Conservation (phyloP, 2,113 vertebrate species). For the Pitta sordida region DNA sequence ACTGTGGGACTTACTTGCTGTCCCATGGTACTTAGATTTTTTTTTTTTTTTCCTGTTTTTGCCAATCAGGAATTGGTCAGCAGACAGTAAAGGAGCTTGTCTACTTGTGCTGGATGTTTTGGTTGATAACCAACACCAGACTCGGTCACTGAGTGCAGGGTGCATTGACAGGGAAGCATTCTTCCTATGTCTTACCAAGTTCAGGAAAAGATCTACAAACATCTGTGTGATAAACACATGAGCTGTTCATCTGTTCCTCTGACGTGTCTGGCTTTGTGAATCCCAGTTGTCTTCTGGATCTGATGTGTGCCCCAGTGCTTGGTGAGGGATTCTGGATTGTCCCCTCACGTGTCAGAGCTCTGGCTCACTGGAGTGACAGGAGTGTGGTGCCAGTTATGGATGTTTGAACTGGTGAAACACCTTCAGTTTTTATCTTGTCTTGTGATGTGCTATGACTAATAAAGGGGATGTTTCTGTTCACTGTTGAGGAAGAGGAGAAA, state of each 20-base stretch:
- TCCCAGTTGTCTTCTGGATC: neutral
- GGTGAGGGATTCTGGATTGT: neutral
- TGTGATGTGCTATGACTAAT: neutral
- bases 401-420: neutral
- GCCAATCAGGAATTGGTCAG: neutral
- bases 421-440: neutral
- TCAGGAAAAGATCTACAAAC: neutral
- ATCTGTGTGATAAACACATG: neutral
- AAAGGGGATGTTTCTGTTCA: neutral
- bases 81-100: neutral
- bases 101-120: neutral
- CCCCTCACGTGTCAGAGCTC: neutral
- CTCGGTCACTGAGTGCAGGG: neutral
- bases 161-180: neutral
- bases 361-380: neutral
- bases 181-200: rapidly evolving
- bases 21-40: neutral
- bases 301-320: neutral
- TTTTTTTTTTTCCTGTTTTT: neutral
- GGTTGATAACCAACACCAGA: neutral
- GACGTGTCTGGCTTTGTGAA: neutral
- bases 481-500: neutral
- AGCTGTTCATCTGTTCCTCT: neutral
- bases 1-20: neutral
- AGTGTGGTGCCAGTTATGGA: neutral